Base-by-base conservation (phyloP, 2,113 vertebrate species). In the Lophotis ruficrista region DNA sequence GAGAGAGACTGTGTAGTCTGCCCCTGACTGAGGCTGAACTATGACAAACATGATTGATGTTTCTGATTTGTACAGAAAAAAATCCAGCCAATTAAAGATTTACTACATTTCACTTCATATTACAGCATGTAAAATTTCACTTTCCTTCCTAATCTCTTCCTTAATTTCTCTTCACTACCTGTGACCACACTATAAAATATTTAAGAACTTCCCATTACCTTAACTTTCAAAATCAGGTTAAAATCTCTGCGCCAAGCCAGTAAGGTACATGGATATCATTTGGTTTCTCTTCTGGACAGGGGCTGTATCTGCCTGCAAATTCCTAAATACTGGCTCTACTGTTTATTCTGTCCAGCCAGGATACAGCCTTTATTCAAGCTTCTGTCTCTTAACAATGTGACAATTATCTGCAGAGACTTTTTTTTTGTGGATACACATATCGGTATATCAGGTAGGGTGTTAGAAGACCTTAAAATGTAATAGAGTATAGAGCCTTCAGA, bases 181-280 rank as follows among this genome's bases (percentile, higher is more conserved):
- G 24, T 77, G 70, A 76, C n/a, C 21, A 57, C 71, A 41, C 16
- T 60, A n/a, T 51, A 83, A 87, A 91, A 71, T 53, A 93, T 60
- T 83, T 37, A 73, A 75, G 54, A 66, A 65, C 19, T 60, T 81
- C 12, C 23, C 5, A 10, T n/a, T 69, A 53, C 14, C 16, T 80
- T 37, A 84, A 27, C 21, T 21, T 70, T 54, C 31, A 83, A 53
- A 73, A 28, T 2, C 21, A 58, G 4, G 3, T 51, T 72, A 45
- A 82, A 83, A 56, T 48, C 35, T 33, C 16, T 56, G 15, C 2
- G 3, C 12, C 24, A 58, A 75, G 25, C 15, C 16, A 50, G 37
- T 35, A 69, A 47, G 9, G 9, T 56, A 8, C 45, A 20, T 8
- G 7, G 9, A 43, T 57, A 45, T 10, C 35, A 5, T 28, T 65